Conservation (phyloP, 2,797 vertebrate genomes). For the Neopelma chrysocephalum region DNA sequence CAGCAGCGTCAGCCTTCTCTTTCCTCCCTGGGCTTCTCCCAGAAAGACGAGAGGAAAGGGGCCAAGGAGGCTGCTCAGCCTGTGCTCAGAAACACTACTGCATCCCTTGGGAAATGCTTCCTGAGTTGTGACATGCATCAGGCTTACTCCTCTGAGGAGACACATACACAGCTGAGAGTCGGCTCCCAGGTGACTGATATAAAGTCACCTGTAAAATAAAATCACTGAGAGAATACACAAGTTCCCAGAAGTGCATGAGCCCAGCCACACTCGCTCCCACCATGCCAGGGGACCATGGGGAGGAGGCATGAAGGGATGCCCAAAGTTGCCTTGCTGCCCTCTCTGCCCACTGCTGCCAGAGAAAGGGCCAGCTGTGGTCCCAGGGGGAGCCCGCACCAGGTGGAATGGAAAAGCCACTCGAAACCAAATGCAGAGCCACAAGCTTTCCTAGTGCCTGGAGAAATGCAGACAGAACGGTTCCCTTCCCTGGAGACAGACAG, state of each 20-base stretch:
- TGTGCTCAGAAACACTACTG: background rate
- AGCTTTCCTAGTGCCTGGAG: background rate
- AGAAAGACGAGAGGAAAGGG: background rate
- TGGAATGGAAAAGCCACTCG: background rate
- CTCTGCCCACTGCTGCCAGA: background rate
- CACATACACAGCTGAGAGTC: background rate
- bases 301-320: background rate
- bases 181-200: background rate
- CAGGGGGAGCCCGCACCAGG: rapidly evolving
- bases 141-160: background rate
- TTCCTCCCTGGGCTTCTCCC: background rate
- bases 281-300: rapidly evolving
- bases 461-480: background rate
- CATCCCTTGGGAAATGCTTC: background rate
- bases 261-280: rapidly evolving
- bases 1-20: background rate
- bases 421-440: background rate
- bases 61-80: background rate
- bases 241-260: background rate
- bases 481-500: background rate
- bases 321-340: background rate
- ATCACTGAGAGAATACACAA: rapidly evolving
- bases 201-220: background rate
- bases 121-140: rapidly evolving
- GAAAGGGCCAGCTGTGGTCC: background rate